A percentile compares a stretch with the other conserved stretches of the same genome.
These are phyloP conservation scores for Clavelina lepadiformis DNA, from an alignment of 23 tunicate species.

Conservation along the genomic window DNA sequence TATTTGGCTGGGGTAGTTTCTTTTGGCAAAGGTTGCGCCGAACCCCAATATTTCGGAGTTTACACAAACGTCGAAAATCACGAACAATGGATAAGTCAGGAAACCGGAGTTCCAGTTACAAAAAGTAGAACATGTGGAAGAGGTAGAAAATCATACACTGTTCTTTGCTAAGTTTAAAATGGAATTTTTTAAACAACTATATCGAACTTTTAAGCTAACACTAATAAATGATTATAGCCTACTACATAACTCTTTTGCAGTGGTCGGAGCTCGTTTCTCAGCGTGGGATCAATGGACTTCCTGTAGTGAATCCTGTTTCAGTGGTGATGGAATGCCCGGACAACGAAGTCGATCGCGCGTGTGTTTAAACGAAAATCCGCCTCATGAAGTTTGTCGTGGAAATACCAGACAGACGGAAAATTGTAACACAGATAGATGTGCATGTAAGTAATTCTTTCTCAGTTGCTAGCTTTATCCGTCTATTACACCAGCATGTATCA, in stretches of 20 bases:
- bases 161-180: too few species aligned
- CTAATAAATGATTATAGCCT: too few species aligned
- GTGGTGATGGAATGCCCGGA: too few species aligned
- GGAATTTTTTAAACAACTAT: too few species aligned
- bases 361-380: conserved; percentile 17
- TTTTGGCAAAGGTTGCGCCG: conserved; percentile 71
- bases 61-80: conserved; percentile 51
- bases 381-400: conserved; percentile 12
- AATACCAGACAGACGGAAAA: not conserved
- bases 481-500: not conserved
- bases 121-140: conserved; percentile 20
- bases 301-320: conserved; percentile 29
- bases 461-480: not conserved
- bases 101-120: conserved; percentile 24
- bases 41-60: conserved; percentile 46
- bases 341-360: conserved; percentile 4
- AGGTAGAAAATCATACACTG: too few species aligned
- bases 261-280: not conserved
- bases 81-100: conserved; percentile 35
- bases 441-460: too few species aligned
- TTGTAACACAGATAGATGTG: conserved; percentile 27
- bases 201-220: too few species aligned
- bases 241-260: not conserved
- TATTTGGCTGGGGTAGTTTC: conserved; percentile 53
- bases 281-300: conserved; percentile 29